Percentiles rank a stretch among this genome's conserved stretches.
Evolutionary conservation across 1,140 invertebrate species (phyloP).

Genomic region (Asobara japonica): DNA sequence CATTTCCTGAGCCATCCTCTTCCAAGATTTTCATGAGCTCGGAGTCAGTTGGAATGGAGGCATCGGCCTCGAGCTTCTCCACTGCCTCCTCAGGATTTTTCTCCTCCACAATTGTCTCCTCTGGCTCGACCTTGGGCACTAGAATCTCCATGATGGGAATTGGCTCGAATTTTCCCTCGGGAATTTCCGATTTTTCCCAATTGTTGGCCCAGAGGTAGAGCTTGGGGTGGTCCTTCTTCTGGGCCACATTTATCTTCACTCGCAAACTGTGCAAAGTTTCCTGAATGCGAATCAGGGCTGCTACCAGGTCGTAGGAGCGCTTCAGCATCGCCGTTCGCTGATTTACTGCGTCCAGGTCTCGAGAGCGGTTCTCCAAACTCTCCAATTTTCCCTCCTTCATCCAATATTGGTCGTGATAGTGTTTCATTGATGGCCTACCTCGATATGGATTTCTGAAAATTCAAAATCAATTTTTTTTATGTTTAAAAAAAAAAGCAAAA

Average conservation of each 20-base stretch:
- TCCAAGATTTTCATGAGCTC: conserved; percentile 64
- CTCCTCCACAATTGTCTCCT: conserved; percentile 35
- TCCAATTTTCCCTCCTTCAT: conserved; percentile 84
- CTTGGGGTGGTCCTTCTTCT: conserved; percentile 83
- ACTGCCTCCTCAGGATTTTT: neutral
- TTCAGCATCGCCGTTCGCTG: conserved; percentile 69
- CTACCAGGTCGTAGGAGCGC: conserved; percentile 77
- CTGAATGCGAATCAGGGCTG: conserved; percentile 74
- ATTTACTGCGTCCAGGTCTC: conserved; percentile 59
- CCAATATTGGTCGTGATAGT: conserved; percentile 88
- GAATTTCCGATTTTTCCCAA: conserved; percentile 73
- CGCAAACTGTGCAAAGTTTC: conserved; percentile 76
- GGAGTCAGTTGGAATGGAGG: conserved; percentile 61
- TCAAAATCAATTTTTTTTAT: too few species aligned
- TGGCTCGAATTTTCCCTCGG: conserved; percentile 50
- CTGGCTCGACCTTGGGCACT: conserved; percentile 37
- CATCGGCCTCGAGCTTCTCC: conserved; percentile 46
- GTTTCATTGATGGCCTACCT: conserved; percentile 76
- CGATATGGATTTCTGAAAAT: conserved; percentile 79
- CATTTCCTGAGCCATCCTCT: conserved; percentile 57
- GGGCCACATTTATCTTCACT: conserved; percentile 81
- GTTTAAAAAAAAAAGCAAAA: too few species aligned
- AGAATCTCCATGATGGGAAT: conserved; percentile 56
- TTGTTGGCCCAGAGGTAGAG: conserved; percentile 86
- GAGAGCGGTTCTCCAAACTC: conserved; percentile 59